Evolutionary conservation across 2,797 vertebrate species (phyloP).

Genomic region (Odontamblyopus rebecca): DNA sequence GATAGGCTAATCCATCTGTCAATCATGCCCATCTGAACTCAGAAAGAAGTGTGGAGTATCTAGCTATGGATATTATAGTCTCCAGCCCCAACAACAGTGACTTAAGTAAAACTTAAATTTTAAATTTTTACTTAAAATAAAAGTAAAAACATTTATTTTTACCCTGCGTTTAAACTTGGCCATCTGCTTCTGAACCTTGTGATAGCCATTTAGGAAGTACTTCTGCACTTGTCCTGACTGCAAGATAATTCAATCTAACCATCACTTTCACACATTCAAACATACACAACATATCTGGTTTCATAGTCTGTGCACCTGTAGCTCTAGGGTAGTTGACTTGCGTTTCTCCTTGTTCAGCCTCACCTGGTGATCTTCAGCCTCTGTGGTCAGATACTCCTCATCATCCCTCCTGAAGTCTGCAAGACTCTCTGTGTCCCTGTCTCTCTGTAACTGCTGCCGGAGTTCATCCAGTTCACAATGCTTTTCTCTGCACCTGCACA

Average conservation of each 20-base stretch:
- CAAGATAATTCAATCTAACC: constrained; percentile 1
- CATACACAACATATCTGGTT: too few relatives aligned
- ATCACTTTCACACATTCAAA: not conserved
- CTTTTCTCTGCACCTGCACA: constrained; percentile 43
- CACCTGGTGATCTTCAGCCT: constrained; percentile 65
- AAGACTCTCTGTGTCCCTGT: constrained; percentile 35
- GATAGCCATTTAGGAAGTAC: constrained; percentile 72
- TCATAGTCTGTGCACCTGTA: constrained; percentile 72
- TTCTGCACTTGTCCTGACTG: constrained; percentile 79
- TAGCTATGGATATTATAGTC: not conserved
- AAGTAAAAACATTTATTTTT: constrained; percentile 24
- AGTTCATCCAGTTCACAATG: constrained; percentile 39
- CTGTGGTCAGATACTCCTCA: constrained; percentile 66
- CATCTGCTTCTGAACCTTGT: constrained; percentile 76
- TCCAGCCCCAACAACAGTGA: not conserved
- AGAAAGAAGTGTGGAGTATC: too few relatives aligned
- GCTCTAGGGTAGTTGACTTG: constrained; percentile 70
- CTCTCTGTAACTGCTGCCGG: constrained; percentile 55
- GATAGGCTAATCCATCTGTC: too few relatives aligned
- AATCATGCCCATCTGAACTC: too few relatives aligned
- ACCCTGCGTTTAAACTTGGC: constrained; percentile 84
- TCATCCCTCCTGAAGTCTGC: constrained; percentile 58
- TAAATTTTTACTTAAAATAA: too few relatives aligned
- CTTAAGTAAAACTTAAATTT: not conserved
- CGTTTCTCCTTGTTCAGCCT: constrained; percentile 75